Percentiles rank a stretch among this genome's conserved stretches.
These are phyloP conservation scores for Recurvirostra avosetta DNA, from an alignment of 2,113 vertebrate species.

Conservation along the genomic window DNA sequence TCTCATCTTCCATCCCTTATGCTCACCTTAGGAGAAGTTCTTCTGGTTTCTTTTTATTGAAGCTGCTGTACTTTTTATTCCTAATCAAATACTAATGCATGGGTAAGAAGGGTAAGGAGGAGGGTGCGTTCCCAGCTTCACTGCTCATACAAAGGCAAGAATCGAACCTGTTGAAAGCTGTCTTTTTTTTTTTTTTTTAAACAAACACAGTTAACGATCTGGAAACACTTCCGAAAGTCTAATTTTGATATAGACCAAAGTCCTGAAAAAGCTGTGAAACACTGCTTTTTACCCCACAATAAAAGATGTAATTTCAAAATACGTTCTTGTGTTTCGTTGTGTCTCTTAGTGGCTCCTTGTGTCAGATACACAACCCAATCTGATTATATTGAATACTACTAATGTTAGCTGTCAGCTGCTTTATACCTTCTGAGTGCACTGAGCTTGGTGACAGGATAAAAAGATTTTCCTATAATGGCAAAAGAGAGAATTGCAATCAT, in stretches of 20 bases:
- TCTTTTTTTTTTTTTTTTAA: neutral
- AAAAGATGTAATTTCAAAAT: neutral
- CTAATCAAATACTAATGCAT: neutral
- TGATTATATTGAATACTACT: conserved; percentile 2
- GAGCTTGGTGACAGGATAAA: conserved; percentile 60
- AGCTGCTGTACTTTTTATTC: neutral
- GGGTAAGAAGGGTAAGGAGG: neutral
- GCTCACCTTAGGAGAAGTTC: neutral
- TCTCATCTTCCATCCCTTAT: neutral
- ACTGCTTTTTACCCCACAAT: neutral
- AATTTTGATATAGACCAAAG: neutral
- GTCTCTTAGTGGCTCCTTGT: neutral
- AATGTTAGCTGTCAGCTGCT: conserved; percentile 16
- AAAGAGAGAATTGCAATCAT: conserved; percentile 44
- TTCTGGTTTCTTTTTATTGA: neutral
- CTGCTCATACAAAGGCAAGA: neutral
- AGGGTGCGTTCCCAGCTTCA: neutral
- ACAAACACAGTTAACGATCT: neutral
- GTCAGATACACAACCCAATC: neutral
- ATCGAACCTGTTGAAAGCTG: neutral
- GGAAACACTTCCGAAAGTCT: neutral
- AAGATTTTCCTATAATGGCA: conserved; percentile 52
- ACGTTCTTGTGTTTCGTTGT: neutral
- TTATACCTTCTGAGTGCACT: neutral
- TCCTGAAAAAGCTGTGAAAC: neutral